Evolutionary conservation across 2,888 invertebrate species (phyloP).

Genomic region (Chironomus riparius): DNA sequence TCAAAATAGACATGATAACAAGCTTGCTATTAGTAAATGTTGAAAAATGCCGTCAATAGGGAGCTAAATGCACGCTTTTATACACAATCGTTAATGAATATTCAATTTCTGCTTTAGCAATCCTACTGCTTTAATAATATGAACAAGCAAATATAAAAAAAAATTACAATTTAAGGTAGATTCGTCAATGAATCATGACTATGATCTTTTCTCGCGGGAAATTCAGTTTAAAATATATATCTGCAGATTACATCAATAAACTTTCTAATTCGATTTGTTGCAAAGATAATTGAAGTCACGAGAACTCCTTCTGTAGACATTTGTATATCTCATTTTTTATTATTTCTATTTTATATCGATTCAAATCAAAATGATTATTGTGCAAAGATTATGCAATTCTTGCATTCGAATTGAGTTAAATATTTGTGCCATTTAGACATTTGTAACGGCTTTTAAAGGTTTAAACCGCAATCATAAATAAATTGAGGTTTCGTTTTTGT

Average conservation of each 20-base stretch:
- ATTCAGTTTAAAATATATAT: not conserved
- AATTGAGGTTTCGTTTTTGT: no score
- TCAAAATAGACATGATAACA: constrained; percentile 15
- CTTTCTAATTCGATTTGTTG: constrained; percentile 4
- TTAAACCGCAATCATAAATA: no score
- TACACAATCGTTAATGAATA: no score
- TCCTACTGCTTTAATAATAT: no score
- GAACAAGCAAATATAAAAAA: no score
- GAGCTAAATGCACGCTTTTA: not conserved
- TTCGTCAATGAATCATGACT: not conserved
- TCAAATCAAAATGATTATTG: not conserved
- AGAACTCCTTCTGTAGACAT: not conserved
- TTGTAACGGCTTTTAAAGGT: no score
- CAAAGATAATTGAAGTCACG: constrained; percentile 6
- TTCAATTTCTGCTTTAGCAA: no score
- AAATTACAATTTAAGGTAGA: not conserved
- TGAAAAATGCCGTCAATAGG: not conserved
- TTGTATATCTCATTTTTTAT: not conserved
- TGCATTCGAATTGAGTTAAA: not conserved
- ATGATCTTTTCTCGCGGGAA: not conserved
- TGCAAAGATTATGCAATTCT: not conserved
- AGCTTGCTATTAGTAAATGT: constrained; percentile 14
- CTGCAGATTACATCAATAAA: not conserved
- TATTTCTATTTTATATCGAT: not conserved
- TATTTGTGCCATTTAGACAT: no score